Evolutionary conservation across 2,113 vertebrate genomes (phyloP).

Genomic region (Connochaetes taurinus): DNA sequence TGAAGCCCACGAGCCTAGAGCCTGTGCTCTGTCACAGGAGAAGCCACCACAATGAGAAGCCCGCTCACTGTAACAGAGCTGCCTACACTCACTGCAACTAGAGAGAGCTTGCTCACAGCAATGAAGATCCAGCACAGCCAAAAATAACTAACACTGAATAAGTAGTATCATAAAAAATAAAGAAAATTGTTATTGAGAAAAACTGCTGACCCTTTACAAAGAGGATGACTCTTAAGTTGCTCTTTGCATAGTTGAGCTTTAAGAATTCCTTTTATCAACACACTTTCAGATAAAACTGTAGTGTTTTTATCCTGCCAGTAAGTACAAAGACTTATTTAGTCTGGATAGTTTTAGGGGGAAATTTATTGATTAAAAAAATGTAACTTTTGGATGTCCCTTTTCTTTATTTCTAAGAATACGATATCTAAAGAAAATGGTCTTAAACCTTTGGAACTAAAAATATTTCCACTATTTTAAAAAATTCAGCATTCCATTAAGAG

Average conservation of each 20-base stretch:
- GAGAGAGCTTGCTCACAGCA: background rate
- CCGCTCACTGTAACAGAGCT: background rate
- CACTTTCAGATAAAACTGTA: background rate
- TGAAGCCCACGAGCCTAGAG: background rate
- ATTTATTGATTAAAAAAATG: background rate
- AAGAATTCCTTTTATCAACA: background rate
- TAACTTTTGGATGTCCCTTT: background rate
- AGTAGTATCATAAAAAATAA: background rate
- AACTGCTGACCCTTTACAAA: background rate
- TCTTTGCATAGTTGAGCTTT: background rate
- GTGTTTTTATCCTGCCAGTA: background rate
- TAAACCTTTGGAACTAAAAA: slow-evolving; percentile 22
- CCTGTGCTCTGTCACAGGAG: background rate
- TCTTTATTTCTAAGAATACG: slow-evolving; percentile 22
- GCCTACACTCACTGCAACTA: background rate
- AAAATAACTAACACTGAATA: background rate
- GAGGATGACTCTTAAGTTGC: background rate
- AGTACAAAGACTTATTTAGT: background rate
- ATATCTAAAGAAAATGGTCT: slow-evolving; percentile 14
- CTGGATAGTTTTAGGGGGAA: background rate
- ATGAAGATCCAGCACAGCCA: background rate
- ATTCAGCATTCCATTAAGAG: background rate
- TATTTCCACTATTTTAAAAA: background rate
- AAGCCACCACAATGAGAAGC: background rate
- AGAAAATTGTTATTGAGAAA: background rate